These are phyloP conservation scores for Monochamus alternatus DNA, from an alignment of 2,888 invertebrate species.

Conservation along the genomic window DNA sequence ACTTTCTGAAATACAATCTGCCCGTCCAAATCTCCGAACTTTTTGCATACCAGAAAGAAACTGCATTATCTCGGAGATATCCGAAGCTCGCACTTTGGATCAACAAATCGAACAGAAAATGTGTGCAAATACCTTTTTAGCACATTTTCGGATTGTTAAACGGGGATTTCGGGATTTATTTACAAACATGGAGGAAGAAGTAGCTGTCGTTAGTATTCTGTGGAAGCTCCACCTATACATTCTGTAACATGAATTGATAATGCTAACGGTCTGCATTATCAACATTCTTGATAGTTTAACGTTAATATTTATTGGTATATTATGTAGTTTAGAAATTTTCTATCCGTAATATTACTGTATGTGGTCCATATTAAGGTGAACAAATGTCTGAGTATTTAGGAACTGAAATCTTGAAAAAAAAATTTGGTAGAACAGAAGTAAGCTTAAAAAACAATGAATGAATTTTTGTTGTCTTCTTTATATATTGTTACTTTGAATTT, in stretches of 20 bases:
- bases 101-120: background rate
- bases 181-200: background rate
- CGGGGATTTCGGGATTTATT: background rate
- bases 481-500: no score
- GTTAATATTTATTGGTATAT: no score
- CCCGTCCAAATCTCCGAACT: background rate
- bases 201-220: background rate
- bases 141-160: background rate
- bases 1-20: background rate
- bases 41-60: background rate
- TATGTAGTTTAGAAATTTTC: no score
- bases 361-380: no score
- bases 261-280: no score
- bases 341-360: no score
- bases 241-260: background rate
- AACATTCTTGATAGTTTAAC: no score
- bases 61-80: background rate
- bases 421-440: no score
- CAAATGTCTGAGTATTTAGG: no score
- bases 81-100: background rate
- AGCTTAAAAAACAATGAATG: no score
- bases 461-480: no score
- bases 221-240: background rate
- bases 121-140: background rate
- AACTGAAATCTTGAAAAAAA: no score